These are phyloP conservation scores for Periplaneta americana DNA, from an alignment of 1,140 invertebrate genomes.

Conservation along the genomic window DNA sequence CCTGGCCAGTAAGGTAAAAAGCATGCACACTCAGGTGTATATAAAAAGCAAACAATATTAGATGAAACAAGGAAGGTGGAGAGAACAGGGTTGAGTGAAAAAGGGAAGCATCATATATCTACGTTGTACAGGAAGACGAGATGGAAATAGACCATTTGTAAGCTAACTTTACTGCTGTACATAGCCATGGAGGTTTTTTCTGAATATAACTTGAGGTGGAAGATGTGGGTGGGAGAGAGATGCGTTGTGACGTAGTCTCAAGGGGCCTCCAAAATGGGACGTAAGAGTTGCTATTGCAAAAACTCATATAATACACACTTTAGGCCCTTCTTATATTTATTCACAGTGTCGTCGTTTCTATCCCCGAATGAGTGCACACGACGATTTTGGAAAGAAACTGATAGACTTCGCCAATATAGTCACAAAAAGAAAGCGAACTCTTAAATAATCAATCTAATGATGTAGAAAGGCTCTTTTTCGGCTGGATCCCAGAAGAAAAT, in stretches of 20 bases:
- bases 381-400: too few relatives aligned
- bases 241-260: neutral
- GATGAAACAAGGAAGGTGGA: neutral
- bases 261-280: neutral
- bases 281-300: too few relatives aligned
- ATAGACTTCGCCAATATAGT: too few relatives aligned
- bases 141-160: neutral
- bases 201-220: neutral
- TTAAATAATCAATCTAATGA: too few relatives aligned
- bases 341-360: neutral
- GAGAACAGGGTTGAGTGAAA: neutral
- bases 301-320: neutral
- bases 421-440: too few relatives aligned
- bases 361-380: too few relatives aligned
- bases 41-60: neutral
- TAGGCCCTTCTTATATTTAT: neutral
- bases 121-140: neutral
- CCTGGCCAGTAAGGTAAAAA: neutral
- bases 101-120: neutral
- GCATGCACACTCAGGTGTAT: neutral
- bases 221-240: neutral
- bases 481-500: too few relatives aligned
- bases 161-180: neutral
- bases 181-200: neutral
- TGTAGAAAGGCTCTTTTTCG: too few relatives aligned